phyloP scores from a whole-genome alignment of 2,797 vertebrate species.

The Dipus sagitta region DNA sequence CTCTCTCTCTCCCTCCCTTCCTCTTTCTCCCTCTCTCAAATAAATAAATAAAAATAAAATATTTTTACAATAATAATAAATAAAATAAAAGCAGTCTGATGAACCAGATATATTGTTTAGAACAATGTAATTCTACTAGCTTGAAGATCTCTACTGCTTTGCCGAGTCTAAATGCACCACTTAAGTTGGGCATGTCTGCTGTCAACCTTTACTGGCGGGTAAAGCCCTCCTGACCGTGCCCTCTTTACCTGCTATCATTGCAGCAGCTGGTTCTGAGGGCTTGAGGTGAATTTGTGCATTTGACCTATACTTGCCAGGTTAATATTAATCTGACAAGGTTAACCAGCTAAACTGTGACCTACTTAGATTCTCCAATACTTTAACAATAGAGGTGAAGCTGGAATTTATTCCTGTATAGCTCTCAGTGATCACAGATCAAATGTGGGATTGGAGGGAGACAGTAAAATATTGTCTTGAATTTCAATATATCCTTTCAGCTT shows the following conservation, averaged over 20 bases:
- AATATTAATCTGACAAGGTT: not conserved
- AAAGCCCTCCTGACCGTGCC: not conserved
- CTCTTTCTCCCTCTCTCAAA: no score
- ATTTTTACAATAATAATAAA: no score
- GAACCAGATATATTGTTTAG: no score
- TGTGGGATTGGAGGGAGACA: not conserved
- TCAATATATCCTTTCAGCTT: not conserved
- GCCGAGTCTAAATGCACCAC: not conserved
- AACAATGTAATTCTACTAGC: constrained; percentile 7
- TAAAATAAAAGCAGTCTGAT: no score
- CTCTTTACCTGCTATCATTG: not conserved
- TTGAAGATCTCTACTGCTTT: not conserved
- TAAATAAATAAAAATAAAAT: no score
- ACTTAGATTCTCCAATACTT: not conserved
- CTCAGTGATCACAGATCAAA: not conserved
- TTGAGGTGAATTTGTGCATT: not conserved
- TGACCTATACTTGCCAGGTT: not conserved
- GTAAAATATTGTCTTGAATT: constrained; percentile 49
- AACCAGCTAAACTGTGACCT: not conserved
- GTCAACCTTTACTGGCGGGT: not conserved
- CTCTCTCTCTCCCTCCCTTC: no score
- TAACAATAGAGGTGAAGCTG: not conserved
- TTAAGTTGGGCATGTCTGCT: not conserved
- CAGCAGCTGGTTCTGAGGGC: not conserved
- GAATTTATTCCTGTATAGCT: not conserved